Evolutionary conservation across 2,113 vertebrate genomes (phyloP), one percentile per base, ranked within the genome.

Genomic region (Serilophus lunatus): DNA sequence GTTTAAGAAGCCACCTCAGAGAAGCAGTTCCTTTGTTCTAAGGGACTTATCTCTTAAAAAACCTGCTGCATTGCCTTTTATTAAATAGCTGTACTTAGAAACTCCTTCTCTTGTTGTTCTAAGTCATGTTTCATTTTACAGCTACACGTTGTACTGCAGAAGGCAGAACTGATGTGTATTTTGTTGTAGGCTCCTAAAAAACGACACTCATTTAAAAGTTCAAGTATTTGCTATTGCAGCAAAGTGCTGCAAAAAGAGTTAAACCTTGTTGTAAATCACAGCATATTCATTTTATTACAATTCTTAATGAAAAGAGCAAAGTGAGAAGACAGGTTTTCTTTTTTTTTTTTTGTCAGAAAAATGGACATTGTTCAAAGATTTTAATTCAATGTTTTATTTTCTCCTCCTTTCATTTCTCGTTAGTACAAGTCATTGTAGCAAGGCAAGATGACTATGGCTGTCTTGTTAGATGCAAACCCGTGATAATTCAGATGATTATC

Each of bases 1-100:
- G 85, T 63, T 96, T 86, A 65, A 88, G 80, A 90, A 88, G 76
- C 53, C 65, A 95, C 79, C 57, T 92, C 86, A 88, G 86, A 74
- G 65, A 93, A 44, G 42, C 93, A 92, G 82, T 93, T 94, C 61
- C 76, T 86, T 93, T 92, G 44, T 75, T 18, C 36, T 42, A 29
- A 71, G 40, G 76, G 90, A 56, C 15, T 75, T 51, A 64, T 33
- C 40, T 74, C 64, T 92, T 35, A 71, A 61, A 85, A 88, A 53
- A 9, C 7, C 45, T 40, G 15, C 44, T 90, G 42, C 31, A 6
- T 56, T 75, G 60, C 44, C 40, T 63, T 74, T 81, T 79, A 26
- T 78, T 84, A n/a, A 86, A 60, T 13, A 45, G 18, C 18, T 78
- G 6, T 26, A 49, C 50, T 59, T 70, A 66, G 56, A 51, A 84